Percentiles rank a stretch among this genome's conserved stretches.
Conservation (phyloP, 2,888 invertebrate species). For the Dolomedes plantarius region DNA sequence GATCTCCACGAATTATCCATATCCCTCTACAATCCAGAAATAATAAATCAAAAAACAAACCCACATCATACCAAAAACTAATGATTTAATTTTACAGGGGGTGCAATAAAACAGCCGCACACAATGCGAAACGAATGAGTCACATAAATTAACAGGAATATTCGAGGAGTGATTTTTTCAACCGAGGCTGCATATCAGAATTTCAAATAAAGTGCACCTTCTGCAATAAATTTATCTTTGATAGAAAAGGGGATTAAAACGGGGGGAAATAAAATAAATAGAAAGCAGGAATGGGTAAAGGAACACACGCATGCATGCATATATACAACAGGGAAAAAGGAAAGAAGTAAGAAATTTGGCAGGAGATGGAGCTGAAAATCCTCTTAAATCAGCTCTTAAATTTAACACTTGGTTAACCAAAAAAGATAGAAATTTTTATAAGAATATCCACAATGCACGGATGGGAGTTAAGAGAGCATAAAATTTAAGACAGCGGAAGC, state of each 20-base stretch:
- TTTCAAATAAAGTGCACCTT: neutral
- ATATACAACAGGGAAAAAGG: neutral
- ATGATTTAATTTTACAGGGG: too few species aligned
- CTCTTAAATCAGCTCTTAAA: neutral
- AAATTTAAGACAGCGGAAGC: neutral
- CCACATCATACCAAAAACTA: too few species aligned
- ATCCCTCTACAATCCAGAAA: too few species aligned
- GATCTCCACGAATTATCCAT: too few species aligned
- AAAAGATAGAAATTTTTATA: neutral
- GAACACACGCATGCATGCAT: too few species aligned
- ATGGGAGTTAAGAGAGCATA: neutral
- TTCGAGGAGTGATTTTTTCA: too few species aligned
- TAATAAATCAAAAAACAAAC: too few species aligned
- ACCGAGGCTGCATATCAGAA: too few species aligned
- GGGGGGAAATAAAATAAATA: neutral
- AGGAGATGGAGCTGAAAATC: slow-evolving; percentile 3
- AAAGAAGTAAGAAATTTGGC: neutral
- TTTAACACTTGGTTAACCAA: slow-evolving; percentile 1
- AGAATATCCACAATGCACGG: neutral
- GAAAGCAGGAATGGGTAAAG: too few species aligned
- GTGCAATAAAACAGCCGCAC: too few species aligned
- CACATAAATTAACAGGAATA: too few species aligned
- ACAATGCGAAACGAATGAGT: too few species aligned
- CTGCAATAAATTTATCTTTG: neutral
- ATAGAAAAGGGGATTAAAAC: neutral